Base-by-base conservation (phyloP, 2,797 vertebrate genomes). In the Meriones psammophilus region DNA sequence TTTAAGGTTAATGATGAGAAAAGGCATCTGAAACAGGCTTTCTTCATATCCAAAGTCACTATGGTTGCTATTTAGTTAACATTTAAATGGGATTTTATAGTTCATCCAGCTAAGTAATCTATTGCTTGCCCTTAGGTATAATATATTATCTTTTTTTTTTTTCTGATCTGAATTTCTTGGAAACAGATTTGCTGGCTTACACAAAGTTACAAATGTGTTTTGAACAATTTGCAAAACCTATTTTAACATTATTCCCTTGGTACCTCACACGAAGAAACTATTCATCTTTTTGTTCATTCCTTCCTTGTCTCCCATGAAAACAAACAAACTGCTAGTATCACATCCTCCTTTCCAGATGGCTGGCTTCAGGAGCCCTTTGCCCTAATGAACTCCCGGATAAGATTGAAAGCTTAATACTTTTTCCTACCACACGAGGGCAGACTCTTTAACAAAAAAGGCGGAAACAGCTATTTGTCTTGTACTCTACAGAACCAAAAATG, bases 351-450 rank as follows among this genome's bases (percentile, higher is more conserved):
- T 94, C 91, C 39, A 77, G 60, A 69, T 94, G 8, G 3, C 58
- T 80, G 66, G 20, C 71, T 42, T 96, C 60, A 22, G 42, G 60
- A 78, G 33, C 22, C 28, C 92, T 93, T 94, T 69, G 78, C 50
- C 76, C 81, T 81, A 76, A 18, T 39, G 77, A 96, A 76, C 73
- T 15, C 7, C 62, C 91, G 73, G 92, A 66, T 58, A 66, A 76
- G 36, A 97, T 42, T 84, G 60, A 90, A 56, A 54, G 50, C 60
- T 94, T 58, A 60, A 79, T 96, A 30, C 94, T 94, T 96, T 73
- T 95, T 95, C 96, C 95, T 92, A 3, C 98, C 98, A 98, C 98
- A 98, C 1, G 98, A 98, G 98, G 98, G 98, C 98, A 98, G 98
- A 86, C 98, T 98, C 83, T 95, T 98, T 97, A 98, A 98, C 89